These are phyloP conservation scores for Dromaius novaehollandiae DNA, from an alignment of 2,113 vertebrate species.

Conservation along the genomic window DNA sequence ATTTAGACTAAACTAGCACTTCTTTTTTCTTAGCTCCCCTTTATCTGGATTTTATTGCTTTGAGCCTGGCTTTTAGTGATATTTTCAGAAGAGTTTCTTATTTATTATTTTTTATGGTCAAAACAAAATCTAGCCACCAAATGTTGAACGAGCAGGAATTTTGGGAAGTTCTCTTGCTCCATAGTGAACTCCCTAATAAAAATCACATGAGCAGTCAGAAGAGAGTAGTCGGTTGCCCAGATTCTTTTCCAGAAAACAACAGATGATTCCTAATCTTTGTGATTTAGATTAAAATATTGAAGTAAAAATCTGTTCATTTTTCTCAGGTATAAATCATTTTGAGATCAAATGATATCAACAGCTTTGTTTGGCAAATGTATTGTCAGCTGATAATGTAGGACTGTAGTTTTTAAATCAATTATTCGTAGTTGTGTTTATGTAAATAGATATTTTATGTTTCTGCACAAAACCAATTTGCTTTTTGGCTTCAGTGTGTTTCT, in stretches of 20 bases:
- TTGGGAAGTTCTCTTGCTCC: not conserved
- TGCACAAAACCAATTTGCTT: not conserved
- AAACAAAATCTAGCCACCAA: not conserved
- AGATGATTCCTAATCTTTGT: constrained; percentile 17
- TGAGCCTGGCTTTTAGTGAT: not conserved
- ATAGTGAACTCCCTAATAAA: not conserved
- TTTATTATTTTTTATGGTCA: not conserved
- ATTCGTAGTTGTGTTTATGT: not conserved
- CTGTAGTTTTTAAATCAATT: not conserved
- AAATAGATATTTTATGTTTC: constrained; percentile 18
- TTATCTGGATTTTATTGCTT: not conserved
- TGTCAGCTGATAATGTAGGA: constrained; percentile 16
- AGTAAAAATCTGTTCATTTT: constrained; percentile 32
- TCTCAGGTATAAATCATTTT: constrained; percentile 21
- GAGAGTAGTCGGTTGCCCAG: not conserved
- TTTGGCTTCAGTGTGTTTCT: not conserved
- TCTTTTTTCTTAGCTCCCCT: not conserved
- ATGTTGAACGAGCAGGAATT: not conserved
- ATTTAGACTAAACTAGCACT: not conserved
- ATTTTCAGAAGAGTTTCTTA: not conserved
- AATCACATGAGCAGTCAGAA: constrained; percentile 31
- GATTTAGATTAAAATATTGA: not conserved
- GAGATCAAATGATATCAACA: not conserved
- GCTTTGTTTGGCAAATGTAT: constrained; percentile 28
- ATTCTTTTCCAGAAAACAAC: constrained; percentile 39